phyloP scores from a whole-genome alignment of 2,888 invertebrate species.

The Aporophyla nigra region DNA sequence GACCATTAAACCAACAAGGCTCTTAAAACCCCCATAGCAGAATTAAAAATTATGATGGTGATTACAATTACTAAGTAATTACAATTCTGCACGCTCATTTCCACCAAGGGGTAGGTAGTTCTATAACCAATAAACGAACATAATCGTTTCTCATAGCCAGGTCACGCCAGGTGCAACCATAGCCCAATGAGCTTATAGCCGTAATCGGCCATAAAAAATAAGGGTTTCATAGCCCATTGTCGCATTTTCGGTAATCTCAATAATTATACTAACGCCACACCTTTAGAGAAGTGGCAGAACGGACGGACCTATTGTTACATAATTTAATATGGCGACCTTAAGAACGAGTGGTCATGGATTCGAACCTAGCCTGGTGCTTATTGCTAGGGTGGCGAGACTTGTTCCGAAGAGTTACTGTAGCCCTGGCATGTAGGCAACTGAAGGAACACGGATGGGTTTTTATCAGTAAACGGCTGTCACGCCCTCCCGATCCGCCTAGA shows the following conservation, averaged over 20 bases:
- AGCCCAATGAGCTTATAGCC: conserved; percentile 17
- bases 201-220: conserved; percentile 32
- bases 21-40: neutral
- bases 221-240: conserved; percentile 22
- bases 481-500: no score
- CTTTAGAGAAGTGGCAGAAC: neutral
- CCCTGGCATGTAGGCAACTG: no score
- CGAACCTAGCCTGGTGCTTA: no score
- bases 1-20: neutral
- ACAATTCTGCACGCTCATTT: conserved; percentile 7
- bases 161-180: conserved; percentile 29
- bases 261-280: conserved; percentile 19
- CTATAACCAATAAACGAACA: neutral
- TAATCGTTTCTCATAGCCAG: conserved; percentile 12
- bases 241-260: conserved; percentile 12
- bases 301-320: no score
- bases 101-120: neutral
- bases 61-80: neutral
- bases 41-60: neutral
- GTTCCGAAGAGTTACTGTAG: no score
- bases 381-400: no score
- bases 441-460: no score
- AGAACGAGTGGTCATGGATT: no score
- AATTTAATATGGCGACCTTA: no score
- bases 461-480: no score